These are phyloP conservation scores for Protosalanx chinensis DNA, from an alignment of 2,797 vertebrate species.

Conservation along the genomic window DNA sequence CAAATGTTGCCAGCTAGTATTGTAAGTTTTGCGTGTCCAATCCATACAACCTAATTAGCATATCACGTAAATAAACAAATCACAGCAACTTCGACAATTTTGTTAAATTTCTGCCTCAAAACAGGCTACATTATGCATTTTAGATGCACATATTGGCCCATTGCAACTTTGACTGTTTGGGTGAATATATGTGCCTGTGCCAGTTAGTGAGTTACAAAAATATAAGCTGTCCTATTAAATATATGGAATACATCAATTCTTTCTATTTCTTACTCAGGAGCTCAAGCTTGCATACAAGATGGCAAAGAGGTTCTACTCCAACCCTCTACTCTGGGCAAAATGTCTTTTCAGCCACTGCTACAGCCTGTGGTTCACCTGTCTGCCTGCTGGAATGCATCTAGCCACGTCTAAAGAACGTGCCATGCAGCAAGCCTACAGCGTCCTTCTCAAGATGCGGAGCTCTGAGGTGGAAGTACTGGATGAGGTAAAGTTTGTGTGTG, in stretches of 20 bases:
- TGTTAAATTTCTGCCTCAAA: no score
- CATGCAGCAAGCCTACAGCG: slow-evolving; percentile 89
- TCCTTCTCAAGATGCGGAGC: slow-evolving; percentile 91
- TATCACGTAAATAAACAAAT: no score
- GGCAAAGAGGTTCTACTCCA: slow-evolving; percentile 85
- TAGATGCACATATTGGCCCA: no score
- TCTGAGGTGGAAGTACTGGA: slow-evolving; percentile 91
- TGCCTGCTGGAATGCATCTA: slow-evolving; percentile 84
- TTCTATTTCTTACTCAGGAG: slow-evolving; percentile 73
- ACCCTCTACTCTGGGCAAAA: slow-evolving; percentile 88
- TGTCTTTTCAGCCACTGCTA: slow-evolving; percentile 95
- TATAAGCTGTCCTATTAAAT: background rate
- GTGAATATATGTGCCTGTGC: no score
- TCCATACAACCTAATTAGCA: no score
- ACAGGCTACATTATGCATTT: no score
- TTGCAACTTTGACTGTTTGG: no score
- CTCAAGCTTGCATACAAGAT: slow-evolving; percentile 93
- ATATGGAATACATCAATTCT: background rate
- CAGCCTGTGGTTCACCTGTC: slow-evolving; percentile 97
- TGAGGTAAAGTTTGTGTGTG: slow-evolving; percentile 73
- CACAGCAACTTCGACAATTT: no score
- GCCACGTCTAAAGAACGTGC: slow-evolving; percentile 85
- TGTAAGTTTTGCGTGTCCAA: no score
- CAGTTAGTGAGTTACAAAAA: background rate
- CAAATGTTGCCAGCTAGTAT: no score